Base-by-base conservation (phyloP, 2,797 vertebrate species). In the Atherinosoma microstoma region DNA sequence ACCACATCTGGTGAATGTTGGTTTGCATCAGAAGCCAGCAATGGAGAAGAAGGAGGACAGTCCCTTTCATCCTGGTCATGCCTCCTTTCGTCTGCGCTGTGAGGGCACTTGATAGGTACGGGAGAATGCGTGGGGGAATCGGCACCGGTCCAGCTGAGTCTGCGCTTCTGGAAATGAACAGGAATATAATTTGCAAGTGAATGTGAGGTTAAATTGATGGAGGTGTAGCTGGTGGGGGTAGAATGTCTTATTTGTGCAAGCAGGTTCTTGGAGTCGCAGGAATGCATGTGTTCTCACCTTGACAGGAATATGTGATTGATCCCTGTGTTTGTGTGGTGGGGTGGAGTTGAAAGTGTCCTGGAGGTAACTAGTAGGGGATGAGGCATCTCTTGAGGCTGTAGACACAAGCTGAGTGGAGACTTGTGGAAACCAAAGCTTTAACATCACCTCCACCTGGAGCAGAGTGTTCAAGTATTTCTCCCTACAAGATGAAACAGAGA, bases 401-500 rank as follows among this genome's bases (percentile, higher is more conserved):
- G 91, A 85, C 10, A 89, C 84, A 0, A 80, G 75, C 62, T 83
- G 92, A 60, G 87, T 73, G 53, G 86, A 32, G 47, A 98, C 89
- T 12, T 96, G 95, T 57, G 97, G 97, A 86, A 98, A 98, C 97
- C 97, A 99, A 47, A 95, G 84, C 89, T 97, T 97, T 36, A 98
- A 84, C 97, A 98, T 98, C 85, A 91, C 94, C 84, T 99, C 97
- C 20, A 99, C 96, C 90, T 98, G 96, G n/a, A 97, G 92, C 69
- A 99, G 87, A 1, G 96, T 98, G 77, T 94, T 94, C 78, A 98
- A 90, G 65, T 98, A 97, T 63, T 96, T 96, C 67, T 96, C 96
- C 6, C 97, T 99, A 27, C 15, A 67, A 12, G 0, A 57, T 3
- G 20, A 67, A 70, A 59, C 5, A 18, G 16, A 49, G 4, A 29